Percentiles rank a stretch among this genome's conserved stretches.
Evolutionary conservation across 2,888 invertebrate species (phyloP).

Genomic region (Pristionchus fissidentatus): DNA sequence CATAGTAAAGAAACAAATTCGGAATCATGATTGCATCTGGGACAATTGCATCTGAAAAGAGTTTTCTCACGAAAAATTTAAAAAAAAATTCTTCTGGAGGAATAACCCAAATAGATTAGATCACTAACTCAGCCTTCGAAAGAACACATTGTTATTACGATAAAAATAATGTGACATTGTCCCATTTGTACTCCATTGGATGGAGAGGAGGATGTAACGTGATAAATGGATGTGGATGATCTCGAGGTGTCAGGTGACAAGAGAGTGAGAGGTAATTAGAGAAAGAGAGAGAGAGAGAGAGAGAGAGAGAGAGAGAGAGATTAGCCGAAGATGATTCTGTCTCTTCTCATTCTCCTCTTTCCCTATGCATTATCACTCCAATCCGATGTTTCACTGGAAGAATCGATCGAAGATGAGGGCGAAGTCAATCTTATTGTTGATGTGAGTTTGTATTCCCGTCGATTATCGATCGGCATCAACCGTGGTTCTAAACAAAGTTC

Average conservation of each 20-base stretch:
- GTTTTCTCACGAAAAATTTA: background rate
- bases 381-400: background rate
- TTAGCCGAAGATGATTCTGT: background rate
- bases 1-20: too few relatives aligned
- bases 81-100: too few relatives aligned
- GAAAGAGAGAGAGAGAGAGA: too few relatives aligned
- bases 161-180: too few relatives aligned
- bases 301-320: too few relatives aligned
- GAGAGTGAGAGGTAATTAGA: too few relatives aligned
- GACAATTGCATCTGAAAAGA: background rate
- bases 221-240: conserved; percentile 4
- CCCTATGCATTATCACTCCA: background rate
- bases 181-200: background rate
- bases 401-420: background rate
- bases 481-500: too few relatives aligned
- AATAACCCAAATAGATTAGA: too few relatives aligned
- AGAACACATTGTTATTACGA: too few relatives aligned
- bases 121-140: too few relatives aligned
- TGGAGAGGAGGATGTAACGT: background rate
- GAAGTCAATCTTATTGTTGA: background rate
- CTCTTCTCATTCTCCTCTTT: background rate
- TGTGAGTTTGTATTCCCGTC: too few relatives aligned
- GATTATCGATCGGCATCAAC: too few relatives aligned
- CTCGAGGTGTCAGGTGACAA: background rate
- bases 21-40: background rate